Evolutionary conservation across 2,888 invertebrate species (phyloP), one percentile per base, ranked within the genome.

Genomic region (Cheiracanthium punctorium): DNA sequence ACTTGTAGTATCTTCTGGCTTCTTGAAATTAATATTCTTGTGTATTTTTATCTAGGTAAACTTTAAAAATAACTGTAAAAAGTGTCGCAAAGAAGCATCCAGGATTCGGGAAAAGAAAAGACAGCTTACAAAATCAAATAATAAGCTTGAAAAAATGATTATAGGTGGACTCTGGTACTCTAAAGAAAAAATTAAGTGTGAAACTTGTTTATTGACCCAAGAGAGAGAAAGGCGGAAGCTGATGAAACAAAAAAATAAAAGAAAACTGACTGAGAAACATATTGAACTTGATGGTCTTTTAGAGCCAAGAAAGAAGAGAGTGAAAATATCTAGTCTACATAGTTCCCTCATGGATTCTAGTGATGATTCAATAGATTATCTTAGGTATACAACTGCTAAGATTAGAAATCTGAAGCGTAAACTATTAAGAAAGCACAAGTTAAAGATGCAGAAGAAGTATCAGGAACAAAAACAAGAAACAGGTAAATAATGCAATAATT

Each of bases 381-480:
- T 87, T 0, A 76, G 58, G 32, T 81, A 73, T 52, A 81, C 87
- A 52, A 81, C 76, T 71, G 80, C 81, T 24, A 81, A 81, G 65
- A 87, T 87, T 65, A 71, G 69, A 17, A 87, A 81, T 33, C 37
- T 87, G 12, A 87, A 80, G 28, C 30, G 73, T 12, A 87, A 87
- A 33, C 69, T 81, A 29, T 77, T 87, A n/a, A 76, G 71, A 24
- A 87, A 87, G 20, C 87, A 87, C 28, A 87, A 87, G 24, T 69
- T 87, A 37, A 87, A 87, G 69, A 72, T 80, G 76, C 87, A 87
- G 43, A 87, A 81, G 41, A 81, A 52, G 29, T 81, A 69, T 48
- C 74, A 87, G 20, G 87, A 87, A 69, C 74, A 76, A 17, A 87
- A 87, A 58, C 87, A 77, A 69, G 81, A 81, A 81, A 87, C 79